Percentiles rank a stretch among this genome's conserved stretches.
phyloP scores from a whole-genome alignment of 2,797 vertebrate species.

The Gymnothorax javanicus region DNA sequence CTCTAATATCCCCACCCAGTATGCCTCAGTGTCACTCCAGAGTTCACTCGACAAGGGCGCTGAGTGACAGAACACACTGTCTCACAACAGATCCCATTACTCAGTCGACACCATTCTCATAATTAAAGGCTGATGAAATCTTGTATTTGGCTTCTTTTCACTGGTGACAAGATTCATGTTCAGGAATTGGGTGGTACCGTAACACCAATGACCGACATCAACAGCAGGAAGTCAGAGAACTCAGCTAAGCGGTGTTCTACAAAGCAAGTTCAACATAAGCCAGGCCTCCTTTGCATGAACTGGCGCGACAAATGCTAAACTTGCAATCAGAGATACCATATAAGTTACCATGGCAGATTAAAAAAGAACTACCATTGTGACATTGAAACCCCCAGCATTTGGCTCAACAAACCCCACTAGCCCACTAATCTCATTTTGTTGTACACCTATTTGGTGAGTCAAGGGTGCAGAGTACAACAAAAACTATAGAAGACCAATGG shows the following conservation, averaged over 20 bases:
- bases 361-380: too few relatives aligned
- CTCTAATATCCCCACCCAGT: background rate
- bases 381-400: too few relatives aligned
- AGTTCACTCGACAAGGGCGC: background rate
- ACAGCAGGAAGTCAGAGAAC: background rate
- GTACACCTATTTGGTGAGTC: background rate
- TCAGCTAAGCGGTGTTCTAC: too few relatives aligned
- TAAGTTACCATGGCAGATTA: too few relatives aligned
- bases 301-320: too few relatives aligned
- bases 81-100: background rate
- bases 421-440: too few relatives aligned
- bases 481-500: background rate
- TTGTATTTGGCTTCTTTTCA: background rate
- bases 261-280: too few relatives aligned
- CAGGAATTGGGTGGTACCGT: background rate
- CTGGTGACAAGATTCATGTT: background rate
- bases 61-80: conserved; percentile 8
- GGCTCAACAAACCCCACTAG: too few relatives aligned
- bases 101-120: background rate
- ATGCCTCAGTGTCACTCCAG: background rate
- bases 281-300: too few relatives aligned
- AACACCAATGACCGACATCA: background rate
- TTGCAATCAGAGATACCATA: too few relatives aligned
- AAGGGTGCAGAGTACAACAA: background rate
- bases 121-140: conserved; percentile 5